Evolutionary conservation across 2,888 invertebrate genomes (phyloP).

Genomic region (Callyntrura guangdongensis): DNA sequence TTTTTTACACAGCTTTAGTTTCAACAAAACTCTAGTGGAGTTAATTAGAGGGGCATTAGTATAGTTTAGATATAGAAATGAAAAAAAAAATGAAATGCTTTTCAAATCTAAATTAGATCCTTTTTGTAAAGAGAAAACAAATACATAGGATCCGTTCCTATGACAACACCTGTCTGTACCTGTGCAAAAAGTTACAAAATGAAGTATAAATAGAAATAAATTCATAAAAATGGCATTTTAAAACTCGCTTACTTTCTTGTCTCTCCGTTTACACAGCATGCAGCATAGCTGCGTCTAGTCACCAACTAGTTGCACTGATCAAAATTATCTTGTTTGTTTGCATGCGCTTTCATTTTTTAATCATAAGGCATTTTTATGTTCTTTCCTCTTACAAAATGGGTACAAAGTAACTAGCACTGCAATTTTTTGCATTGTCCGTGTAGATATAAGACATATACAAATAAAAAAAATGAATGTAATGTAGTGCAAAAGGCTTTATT

Average conservation of each 20-base stretch:
- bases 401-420: slow-evolving; percentile 4
- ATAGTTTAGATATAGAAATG: neutral
- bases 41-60: slow-evolving; percentile 17
- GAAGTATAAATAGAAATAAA: too few species aligned
- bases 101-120: neutral
- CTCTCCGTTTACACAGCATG: too few species aligned
- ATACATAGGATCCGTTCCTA: neutral
- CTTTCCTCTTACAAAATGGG: too few species aligned
- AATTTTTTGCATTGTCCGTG: neutral
- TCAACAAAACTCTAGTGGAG: neutral
- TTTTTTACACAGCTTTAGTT: neutral
- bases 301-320: too few species aligned
- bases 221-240: too few species aligned
- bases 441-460: too few species aligned
- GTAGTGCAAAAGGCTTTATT: slow-evolving; percentile 3
- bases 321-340: too few species aligned
- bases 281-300: neutral
- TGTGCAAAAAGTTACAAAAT: too few species aligned
- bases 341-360: too few species aligned
- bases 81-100: neutral
- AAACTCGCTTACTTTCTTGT: too few species aligned
- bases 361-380: too few species aligned
- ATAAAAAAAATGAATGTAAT: neutral
- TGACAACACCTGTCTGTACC: too few species aligned
- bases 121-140: neutral